phyloP scores from a whole-genome alignment of 2,113 vertebrate genomes.

The Pachyramphus minor region DNA sequence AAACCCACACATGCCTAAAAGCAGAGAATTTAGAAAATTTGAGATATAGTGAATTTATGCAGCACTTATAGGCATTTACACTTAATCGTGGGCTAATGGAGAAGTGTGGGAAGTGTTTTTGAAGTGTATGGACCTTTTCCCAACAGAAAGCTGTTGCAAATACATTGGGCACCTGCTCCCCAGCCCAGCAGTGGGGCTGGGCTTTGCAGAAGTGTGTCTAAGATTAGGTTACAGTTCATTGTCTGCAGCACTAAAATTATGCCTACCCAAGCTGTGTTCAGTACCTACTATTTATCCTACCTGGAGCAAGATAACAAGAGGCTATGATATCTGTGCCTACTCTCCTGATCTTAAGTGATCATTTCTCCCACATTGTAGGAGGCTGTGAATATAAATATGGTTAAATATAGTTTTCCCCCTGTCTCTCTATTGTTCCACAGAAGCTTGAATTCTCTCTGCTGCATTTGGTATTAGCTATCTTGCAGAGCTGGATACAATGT shows the following conservation, averaged over 20 bases:
- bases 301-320: background rate
- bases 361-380: background rate
- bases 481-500: background rate
- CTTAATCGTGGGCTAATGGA: background rate
- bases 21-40: background rate
- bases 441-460: background rate
- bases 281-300: background rate
- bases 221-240: background rate
- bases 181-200: background rate
- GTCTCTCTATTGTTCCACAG: background rate
- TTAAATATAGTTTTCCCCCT: constrained; percentile 4
- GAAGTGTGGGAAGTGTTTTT: background rate
- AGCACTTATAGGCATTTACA: background rate
- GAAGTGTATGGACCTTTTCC: background rate
- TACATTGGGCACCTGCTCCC: background rate
- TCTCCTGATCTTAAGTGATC: background rate
- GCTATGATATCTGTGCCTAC: background rate
- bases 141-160: background rate
- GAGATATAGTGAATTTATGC: background rate
- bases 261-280: background rate
- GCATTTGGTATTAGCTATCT: background rate
- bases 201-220: background rate
- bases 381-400: background rate
- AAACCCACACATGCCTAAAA: background rate
- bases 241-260: background rate